These are phyloP conservation scores for Drosophila varians DNA, from an alignment of 1,140 invertebrate species.

Conservation along the genomic window DNA sequence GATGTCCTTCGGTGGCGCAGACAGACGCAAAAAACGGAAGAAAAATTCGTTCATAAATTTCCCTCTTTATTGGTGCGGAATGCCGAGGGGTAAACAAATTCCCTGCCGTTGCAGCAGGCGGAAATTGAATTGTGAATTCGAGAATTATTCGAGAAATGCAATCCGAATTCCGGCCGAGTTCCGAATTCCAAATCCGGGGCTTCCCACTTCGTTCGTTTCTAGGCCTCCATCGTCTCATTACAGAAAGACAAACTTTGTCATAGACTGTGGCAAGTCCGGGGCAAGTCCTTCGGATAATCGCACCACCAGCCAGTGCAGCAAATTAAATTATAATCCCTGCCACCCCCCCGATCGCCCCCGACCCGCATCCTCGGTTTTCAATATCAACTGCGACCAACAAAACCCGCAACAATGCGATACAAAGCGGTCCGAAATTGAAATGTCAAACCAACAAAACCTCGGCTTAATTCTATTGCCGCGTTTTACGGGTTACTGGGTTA, in stretches of 20 bases:
- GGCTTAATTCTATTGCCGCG: conserved; percentile 57
- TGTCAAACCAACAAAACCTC: conserved; percentile 55
- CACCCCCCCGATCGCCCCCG: neutral
- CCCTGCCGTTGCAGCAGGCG: conserved; percentile 49
- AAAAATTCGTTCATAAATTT: conserved; percentile 69
- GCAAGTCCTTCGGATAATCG: conserved; percentile 38
- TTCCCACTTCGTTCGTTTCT: conserved; percentile 49
- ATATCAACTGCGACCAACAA: conserved; percentile 34
- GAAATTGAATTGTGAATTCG: conserved; percentile 81
- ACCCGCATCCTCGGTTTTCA: conserved; percentile 3
- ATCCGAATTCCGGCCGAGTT: conserved; percentile 67
- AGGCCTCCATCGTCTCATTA: conserved; percentile 42
- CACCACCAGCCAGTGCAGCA: conserved; percentile 39
- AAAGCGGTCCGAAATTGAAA: conserved; percentile 56
- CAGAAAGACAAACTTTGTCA: conserved; percentile 58
- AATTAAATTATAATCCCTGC: conserved; percentile 63
- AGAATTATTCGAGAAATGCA: conserved; percentile 75
- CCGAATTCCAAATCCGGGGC: conserved; percentile 32
- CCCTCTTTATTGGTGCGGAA: conserved; percentile 52
- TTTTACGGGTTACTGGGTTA: conserved; percentile 12
- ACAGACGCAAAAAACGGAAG: conserved; percentile 29
- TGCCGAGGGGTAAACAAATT: conserved; percentile 62
- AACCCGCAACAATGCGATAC: conserved; percentile 51
- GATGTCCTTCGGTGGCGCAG: conserved; percentile 16
- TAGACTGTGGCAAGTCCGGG: conserved; percentile 1